Evolutionary conservation across 2,888 invertebrate species (phyloP).

Genomic region (Cataglyphis altisquamis): DNA sequence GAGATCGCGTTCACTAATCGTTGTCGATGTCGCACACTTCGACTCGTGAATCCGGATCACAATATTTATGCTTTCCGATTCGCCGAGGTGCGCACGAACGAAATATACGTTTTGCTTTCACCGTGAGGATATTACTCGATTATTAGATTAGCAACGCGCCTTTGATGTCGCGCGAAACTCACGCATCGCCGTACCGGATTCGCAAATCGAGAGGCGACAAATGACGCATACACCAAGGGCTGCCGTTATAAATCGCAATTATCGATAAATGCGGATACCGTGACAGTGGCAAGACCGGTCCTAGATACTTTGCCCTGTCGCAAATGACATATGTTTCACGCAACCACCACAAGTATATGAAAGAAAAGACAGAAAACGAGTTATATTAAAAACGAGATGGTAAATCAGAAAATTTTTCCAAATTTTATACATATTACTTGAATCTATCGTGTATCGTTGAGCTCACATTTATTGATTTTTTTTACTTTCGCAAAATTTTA

Average conservation of each 20-base stretch:
- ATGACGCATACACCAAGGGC: slow-evolving; percentile 73
- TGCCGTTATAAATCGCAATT: slow-evolving; percentile 81
- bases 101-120: slow-evolving; percentile 53
- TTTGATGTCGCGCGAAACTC: slow-evolving; percentile 67
- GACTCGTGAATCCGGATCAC: slow-evolving; percentile 45
- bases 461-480: background rate
- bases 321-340: slow-evolving; percentile 28
- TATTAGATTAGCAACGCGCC: slow-evolving; percentile 71
- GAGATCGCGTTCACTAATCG: slow-evolving; percentile 1
- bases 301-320: slow-evolving; percentile 29
- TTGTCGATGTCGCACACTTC: background rate
- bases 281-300: slow-evolving; percentile 36
- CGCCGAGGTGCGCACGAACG: slow-evolving; percentile 48
- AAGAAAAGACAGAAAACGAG: slow-evolving; percentile 37
- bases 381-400: slow-evolving; percentile 8
- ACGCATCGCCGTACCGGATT: slow-evolving; percentile 22
- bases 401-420: background rate
- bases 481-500: background rate
- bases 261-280: slow-evolving; percentile 66
- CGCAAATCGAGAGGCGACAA: slow-evolving; percentile 70
- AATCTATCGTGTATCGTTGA: background rate
- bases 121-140: slow-evolving; percentile 61
- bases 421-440: background rate
- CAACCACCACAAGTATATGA: slow-evolving; percentile 22
- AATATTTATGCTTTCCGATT: slow-evolving; percentile 60